phyloP scores from a whole-genome alignment of 1,140 invertebrate species.

The Theocolax elegans region DNA sequence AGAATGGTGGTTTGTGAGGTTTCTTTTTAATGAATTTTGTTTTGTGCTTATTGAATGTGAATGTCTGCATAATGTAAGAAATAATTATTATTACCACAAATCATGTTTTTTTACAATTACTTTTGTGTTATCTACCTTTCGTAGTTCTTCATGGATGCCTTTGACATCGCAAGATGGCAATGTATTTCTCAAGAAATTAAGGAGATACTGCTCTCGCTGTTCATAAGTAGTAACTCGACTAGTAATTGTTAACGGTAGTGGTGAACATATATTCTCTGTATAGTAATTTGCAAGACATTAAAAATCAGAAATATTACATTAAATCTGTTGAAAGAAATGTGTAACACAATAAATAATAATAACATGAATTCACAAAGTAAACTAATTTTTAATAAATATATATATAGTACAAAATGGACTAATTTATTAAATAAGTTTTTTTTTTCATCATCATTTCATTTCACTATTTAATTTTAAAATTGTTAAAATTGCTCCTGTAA shows the following conservation, averaged over 20 bases:
- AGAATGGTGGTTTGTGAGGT: slow-evolving; percentile 62
- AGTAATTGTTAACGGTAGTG: slow-evolving; percentile 50
- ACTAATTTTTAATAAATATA: slow-evolving; percentile 29
- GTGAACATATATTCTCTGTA: slow-evolving; percentile 54
- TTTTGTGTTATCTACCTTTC: no score
- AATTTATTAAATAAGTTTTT: neutral
- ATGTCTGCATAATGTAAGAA: slow-evolving; percentile 53
- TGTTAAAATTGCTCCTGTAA: no score
- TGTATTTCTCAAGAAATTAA: slow-evolving; percentile 54
- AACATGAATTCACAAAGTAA: neutral
- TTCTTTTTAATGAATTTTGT: slow-evolving; percentile 58
- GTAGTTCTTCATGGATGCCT: slow-evolving; percentile 54
- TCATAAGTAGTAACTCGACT: slow-evolving; percentile 50
- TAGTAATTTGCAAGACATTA: slow-evolving; percentile 25
- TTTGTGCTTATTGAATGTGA: slow-evolving; percentile 63
- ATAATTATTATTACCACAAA: slow-evolving; percentile 19
- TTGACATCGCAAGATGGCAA: slow-evolving; percentile 55
- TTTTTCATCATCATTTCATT: no score
- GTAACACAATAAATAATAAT: neutral
- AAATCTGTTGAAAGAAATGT: slow-evolving; percentile 2
- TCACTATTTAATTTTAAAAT: no score
- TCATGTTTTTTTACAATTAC: slow-evolving; percentile 30
- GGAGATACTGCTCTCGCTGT: slow-evolving; percentile 55
- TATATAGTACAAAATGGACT: neutral
- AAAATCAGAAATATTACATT: slow-evolving; percentile 10